These are phyloP conservation scores for Timema cristinae DNA, from an alignment of 2,888 invertebrate species.

Conservation along the genomic window DNA sequence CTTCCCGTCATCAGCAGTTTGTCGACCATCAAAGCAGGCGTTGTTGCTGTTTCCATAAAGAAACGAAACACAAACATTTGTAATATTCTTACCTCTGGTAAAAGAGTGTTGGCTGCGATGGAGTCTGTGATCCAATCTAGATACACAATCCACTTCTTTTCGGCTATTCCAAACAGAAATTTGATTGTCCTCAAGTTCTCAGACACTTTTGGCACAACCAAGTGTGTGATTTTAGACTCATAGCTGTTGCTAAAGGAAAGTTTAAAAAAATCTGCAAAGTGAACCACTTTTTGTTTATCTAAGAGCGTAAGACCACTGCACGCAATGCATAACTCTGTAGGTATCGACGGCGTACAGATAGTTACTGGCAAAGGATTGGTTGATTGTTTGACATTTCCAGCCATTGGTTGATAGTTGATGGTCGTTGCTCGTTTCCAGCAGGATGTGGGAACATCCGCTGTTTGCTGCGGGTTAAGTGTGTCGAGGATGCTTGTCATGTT, in stretches of 20 bases:
- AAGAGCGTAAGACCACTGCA: background rate
- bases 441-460: no score
- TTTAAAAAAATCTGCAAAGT: background rate
- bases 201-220: background rate
- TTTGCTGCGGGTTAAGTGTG: no score
- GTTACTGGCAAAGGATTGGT: no score
- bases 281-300: background rate
- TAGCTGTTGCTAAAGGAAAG: background rate
- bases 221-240: background rate
- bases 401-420: no score
- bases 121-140: background rate
- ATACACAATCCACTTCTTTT: conserved; percentile 10
- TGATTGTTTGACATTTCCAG: no score
- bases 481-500: no score
- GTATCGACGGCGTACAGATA: no score
- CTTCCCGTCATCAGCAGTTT: no score
- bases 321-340: background rate
- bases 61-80: no score
- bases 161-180: background rate
- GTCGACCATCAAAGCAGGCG: no score
- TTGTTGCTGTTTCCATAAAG: no score
- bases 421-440: no score
- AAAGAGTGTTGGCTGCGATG: background rate
- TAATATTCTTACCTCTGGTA: background rate
- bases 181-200: conserved; percentile 1